Conservation (phyloP, 2,113 vertebrate genomes). For the Gadus chalcogrammus region DNA sequence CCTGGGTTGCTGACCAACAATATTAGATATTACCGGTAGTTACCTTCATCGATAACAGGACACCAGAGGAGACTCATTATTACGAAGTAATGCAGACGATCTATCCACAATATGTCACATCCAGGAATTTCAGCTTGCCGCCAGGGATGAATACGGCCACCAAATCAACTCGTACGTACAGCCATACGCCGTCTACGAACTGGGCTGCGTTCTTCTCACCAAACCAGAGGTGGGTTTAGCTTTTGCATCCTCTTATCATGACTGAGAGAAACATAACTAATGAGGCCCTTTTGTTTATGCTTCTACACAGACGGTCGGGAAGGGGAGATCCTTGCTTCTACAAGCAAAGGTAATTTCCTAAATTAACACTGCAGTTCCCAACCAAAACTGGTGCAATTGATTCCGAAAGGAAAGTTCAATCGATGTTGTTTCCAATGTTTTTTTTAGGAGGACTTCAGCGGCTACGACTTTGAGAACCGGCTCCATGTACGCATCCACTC, state of each 20-base stretch:
- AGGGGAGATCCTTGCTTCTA: conserved; percentile 90
- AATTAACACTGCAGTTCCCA: neutral
- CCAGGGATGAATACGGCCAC: conserved; percentile 87
- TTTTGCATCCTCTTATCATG: neutral
- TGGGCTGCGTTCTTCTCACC: conserved; percentile 89
- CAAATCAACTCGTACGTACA: conserved; percentile 89
- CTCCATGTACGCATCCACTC: conserved; percentile 95
- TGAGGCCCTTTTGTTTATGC: conserved; percentile 25
- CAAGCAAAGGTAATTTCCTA: conserved; percentile 89
- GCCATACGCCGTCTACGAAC: conserved; percentile 94
- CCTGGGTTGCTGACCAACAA: neutral
- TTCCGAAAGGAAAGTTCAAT: neutral
- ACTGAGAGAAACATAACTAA: conserved; percentile 6
- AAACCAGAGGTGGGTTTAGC: conserved; percentile 84
- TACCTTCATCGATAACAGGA: no score
- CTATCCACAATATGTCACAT: conserved; percentile 1
- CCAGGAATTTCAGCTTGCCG: conserved; percentile 90
- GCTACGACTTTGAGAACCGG: conserved; percentile 98
- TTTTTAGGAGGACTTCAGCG: conserved; percentile 87
- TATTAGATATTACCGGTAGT: no score
- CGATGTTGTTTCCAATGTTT: conserved; percentile 6
- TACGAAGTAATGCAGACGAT: neutral
- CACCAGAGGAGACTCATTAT: neutral
- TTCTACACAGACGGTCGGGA: conserved; percentile 81
- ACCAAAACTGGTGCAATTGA: neutral